Evolutionary conservation across 2,113 vertebrate species (phyloP).

Genomic region (Protobothrops flavoviridis): DNA sequence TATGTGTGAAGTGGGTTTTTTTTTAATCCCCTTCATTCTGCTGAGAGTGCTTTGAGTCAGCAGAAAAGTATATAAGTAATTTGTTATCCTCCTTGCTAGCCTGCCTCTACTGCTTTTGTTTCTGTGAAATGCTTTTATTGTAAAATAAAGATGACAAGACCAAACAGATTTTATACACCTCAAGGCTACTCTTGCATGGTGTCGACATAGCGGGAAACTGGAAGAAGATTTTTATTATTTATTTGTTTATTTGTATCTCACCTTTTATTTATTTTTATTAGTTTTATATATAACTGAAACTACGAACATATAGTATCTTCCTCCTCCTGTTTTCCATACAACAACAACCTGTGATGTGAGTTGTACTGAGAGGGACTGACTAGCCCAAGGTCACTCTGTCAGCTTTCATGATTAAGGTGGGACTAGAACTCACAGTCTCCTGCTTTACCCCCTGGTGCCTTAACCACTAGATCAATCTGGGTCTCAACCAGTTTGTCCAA

Average conservation of each 20-base stretch:
- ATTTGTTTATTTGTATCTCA: background rate
- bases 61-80: background rate
- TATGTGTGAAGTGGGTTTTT: background rate
- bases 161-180: background rate
- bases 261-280: background rate
- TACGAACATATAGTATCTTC: background rate
- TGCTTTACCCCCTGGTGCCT: background rate
- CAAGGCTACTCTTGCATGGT: background rate
- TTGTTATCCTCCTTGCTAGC: background rate
- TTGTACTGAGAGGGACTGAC: background rate
- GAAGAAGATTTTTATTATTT: background rate
- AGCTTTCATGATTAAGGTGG: background rate
- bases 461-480: background rate
- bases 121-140: background rate
- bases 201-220: background rate
- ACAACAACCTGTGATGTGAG: background rate
- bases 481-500: background rate
- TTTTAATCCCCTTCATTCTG: background rate
- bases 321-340: background rate
- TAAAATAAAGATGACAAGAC: background rate
- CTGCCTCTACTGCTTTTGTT: background rate
- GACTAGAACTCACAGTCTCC: background rate
- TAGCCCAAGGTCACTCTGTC: background rate
- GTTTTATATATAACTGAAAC: background rate
- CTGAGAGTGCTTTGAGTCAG: background rate